Conservation (phyloP, 1,140 invertebrate genomes). For the Aporrectodea caliginosa region DNA sequence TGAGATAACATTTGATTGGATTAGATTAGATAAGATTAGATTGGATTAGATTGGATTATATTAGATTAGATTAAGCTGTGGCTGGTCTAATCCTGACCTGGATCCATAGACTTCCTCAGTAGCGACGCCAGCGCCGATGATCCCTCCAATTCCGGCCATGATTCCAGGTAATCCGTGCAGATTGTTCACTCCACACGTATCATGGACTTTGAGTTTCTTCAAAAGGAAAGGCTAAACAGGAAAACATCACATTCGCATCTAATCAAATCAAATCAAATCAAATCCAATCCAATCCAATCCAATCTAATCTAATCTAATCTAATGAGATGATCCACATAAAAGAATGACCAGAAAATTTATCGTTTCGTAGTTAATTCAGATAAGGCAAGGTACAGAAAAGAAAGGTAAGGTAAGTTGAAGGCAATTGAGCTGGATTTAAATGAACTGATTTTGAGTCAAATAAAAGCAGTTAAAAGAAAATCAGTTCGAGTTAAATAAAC, state of each 20-base stretch:
- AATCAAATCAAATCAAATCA: not conserved
- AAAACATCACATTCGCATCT: not conserved
- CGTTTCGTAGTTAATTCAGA: not conserved
- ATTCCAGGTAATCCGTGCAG: constrained; percentile 93
- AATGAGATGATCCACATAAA: too few species aligned
- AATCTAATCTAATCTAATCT: not conserved
- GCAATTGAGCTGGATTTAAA: too few species aligned
- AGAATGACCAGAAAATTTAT: not conserved
- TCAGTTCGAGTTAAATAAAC: too few species aligned
- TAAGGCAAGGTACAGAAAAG: not conserved
- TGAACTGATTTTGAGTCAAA: too few species aligned
- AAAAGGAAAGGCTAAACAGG: too few species aligned
- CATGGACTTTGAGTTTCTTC: constrained; percentile 74
- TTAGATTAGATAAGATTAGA: too few species aligned
- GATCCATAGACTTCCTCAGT: constrained; percentile 59
- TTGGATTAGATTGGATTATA: too few species aligned
- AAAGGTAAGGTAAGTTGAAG: too few species aligned
- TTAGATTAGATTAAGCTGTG: too few species aligned
- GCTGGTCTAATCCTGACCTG: constrained; percentile 49
- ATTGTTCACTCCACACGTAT: constrained; percentile 94
- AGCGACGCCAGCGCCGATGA: constrained; percentile 70
- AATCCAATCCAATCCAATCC: too few species aligned
- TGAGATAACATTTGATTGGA: too few species aligned
- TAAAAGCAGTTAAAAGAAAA: too few species aligned
- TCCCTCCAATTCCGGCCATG: constrained; percentile 73